These are phyloP conservation scores for Cyrtodaria siliqua DNA, from an alignment of 2,888 invertebrate species.

Conservation along the genomic window DNA sequence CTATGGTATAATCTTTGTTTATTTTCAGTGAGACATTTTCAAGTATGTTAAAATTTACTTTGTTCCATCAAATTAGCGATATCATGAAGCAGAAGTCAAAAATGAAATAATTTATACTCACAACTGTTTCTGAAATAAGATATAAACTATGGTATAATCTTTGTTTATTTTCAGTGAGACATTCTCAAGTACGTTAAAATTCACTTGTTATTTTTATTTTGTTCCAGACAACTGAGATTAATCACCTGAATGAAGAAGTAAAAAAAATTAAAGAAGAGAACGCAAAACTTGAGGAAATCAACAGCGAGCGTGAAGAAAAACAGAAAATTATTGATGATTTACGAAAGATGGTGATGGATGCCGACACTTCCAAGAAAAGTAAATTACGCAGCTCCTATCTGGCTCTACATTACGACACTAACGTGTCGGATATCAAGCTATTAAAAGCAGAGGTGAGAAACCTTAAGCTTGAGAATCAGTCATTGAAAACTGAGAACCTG, in stretches of 20 bases:
- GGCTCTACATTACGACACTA: slow-evolving; percentile 49
- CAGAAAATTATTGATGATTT: slow-evolving; percentile 64
- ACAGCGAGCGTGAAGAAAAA: slow-evolving; percentile 59
- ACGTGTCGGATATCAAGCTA: slow-evolving; percentile 51
- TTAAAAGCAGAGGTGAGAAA: slow-evolving; percentile 47
- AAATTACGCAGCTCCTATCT: slow-evolving; percentile 53
- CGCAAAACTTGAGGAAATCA: slow-evolving; percentile 44
- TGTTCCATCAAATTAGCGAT: too few relatives aligned
- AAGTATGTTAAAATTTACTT: too few relatives aligned
- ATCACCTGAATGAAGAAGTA: slow-evolving; percentile 51
- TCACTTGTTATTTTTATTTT: not conserved
- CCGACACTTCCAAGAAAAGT: slow-evolving; percentile 52
- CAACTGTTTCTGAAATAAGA: too few relatives aligned
- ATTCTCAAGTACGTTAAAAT: too few relatives aligned
- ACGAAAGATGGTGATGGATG: slow-evolving; percentile 61
- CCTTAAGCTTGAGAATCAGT: slow-evolving; percentile 54
- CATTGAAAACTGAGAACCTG: slow-evolving; percentile 54
- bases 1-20: too few relatives aligned
- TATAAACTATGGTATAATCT: too few relatives aligned
- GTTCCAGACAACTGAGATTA: slow-evolving; percentile 52
- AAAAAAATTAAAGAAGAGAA: slow-evolving; percentile 52
- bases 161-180: too few relatives aligned
- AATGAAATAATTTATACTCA: too few relatives aligned
- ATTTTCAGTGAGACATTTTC: too few relatives aligned
- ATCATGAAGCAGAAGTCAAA: too few relatives aligned